Evolutionary conservation across 2,797 vertebrate genomes (phyloP).

Genomic region (Danio choprae): DNA sequence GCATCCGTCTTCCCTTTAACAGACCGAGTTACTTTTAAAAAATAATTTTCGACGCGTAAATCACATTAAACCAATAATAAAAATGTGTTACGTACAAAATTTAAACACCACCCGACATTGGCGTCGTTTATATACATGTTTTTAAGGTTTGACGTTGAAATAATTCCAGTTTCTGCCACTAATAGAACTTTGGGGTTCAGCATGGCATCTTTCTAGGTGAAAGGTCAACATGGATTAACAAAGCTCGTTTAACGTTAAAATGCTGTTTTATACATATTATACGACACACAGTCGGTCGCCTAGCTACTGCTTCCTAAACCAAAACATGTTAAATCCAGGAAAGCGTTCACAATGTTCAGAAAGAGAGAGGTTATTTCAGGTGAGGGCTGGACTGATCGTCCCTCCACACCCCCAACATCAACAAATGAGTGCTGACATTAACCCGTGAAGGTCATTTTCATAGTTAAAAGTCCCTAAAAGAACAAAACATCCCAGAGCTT

Average conservation of each 20-base stretch:
- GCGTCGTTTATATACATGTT: background rate
- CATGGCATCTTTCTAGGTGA: constrained; percentile 71
- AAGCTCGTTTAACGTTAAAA: background rate
- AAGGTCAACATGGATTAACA: constrained; percentile 67
- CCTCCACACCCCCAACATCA: constrained; percentile 4
- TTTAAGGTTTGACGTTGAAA: constrained; percentile 12
- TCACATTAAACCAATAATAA: no score
- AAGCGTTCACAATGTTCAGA: background rate
- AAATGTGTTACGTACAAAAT: no score
- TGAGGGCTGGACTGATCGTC: constrained; percentile 10
- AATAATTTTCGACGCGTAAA: no score
- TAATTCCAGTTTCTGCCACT: background rate
- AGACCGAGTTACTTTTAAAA: background rate
- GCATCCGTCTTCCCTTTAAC: background rate
- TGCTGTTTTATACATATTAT: background rate
- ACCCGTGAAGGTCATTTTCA: constrained; percentile 56
- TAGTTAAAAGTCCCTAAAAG: background rate
- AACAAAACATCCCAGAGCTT: no score
- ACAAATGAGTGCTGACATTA: constrained; percentile 9
- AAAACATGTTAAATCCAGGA: background rate
- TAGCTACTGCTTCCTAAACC: no score
- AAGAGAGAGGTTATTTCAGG: constrained; percentile 33
- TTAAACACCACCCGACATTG: background rate
- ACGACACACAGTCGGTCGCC: background rate
- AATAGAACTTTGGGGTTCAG: background rate